These are phyloP conservation scores for Torymus texanus DNA, from an alignment of 2,888 invertebrate species.

Conservation along the genomic window DNA sequence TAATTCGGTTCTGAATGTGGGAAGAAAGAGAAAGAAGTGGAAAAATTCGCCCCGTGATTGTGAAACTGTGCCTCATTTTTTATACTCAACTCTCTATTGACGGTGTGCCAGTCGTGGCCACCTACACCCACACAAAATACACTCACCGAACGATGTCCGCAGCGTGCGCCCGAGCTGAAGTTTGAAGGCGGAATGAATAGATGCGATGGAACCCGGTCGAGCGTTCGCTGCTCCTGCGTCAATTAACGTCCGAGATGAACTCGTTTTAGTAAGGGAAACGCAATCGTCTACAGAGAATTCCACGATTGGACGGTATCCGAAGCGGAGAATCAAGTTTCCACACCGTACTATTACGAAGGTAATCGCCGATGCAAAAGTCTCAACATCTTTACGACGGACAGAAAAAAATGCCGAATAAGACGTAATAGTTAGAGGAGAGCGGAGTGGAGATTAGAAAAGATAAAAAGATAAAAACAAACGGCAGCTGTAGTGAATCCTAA, in stretches of 20 bases:
- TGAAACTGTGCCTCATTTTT: slow-evolving; percentile 74
- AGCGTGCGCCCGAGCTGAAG: slow-evolving; percentile 55
- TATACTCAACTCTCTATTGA: slow-evolving; percentile 69
- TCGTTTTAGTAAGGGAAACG: slow-evolving; percentile 27
- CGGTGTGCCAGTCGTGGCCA: slow-evolving; percentile 34
- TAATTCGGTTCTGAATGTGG: slow-evolving; percentile 62
- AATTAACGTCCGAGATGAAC: slow-evolving; percentile 29
- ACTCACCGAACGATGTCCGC: slow-evolving; percentile 65
- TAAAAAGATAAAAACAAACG: slow-evolving; percentile 55
- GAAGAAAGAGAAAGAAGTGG: not conserved
- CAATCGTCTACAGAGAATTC: slow-evolving; percentile 12
- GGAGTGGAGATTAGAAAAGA: slow-evolving; percentile 37
- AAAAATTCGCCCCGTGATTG: slow-evolving; percentile 66
- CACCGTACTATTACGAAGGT: slow-evolving; percentile 27
- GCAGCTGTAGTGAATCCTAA: slow-evolving; percentile 67
- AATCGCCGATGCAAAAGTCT: slow-evolving; percentile 20
- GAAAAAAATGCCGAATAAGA: slow-evolving; percentile 21
- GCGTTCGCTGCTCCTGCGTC: slow-evolving; percentile 55
- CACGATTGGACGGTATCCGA: not conserved
- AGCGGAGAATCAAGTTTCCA: not conserved
- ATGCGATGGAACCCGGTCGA: slow-evolving; percentile 49
- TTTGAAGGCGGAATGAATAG: slow-evolving; percentile 10
- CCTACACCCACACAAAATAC: slow-evolving; percentile 18
- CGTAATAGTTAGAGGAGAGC: slow-evolving; percentile 37
- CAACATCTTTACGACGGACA: slow-evolving; percentile 25